A percentile compares a stretch with the other conserved stretches of the same genome.
Evolutionary conservation across 1,140 invertebrate genomes (phyloP).

Genomic region (Ditylenchus dipsaci): DNA sequence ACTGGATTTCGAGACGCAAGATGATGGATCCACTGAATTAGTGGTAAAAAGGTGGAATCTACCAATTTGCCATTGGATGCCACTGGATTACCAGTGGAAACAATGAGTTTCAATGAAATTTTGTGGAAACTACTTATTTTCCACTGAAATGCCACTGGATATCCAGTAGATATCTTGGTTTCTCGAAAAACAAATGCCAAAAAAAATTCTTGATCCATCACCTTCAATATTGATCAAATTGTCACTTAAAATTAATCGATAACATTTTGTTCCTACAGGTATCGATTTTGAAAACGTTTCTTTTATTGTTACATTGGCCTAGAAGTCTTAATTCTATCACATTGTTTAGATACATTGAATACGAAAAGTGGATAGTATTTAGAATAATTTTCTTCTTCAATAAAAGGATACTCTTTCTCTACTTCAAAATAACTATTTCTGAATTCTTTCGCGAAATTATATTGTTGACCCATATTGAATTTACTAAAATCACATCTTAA

Average conservation of each 20-base stretch:
- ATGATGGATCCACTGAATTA: too few species aligned
- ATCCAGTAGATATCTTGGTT: too few species aligned
- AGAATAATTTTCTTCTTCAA: slow-evolving; percentile 34
- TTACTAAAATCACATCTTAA: slow-evolving; percentile 33
- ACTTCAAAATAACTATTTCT: slow-evolving; percentile 34
- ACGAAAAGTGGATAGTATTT: slow-evolving; percentile 35
- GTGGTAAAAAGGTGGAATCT: too few species aligned
- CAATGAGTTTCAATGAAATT: too few species aligned
- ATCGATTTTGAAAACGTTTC: slow-evolving; percentile 24
- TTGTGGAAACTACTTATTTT: too few species aligned
- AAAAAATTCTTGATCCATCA: slow-evolving; percentile 22
- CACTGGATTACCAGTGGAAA: too few species aligned
- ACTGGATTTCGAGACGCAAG: too few species aligned
- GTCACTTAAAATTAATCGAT: slow-evolving; percentile 29
- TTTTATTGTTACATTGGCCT: slow-evolving; percentile 35
- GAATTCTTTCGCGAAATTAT: slow-evolving; percentile 34
- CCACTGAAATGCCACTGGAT: too few species aligned
- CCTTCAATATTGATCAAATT: slow-evolving; percentile 27
- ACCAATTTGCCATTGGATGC: too few species aligned
- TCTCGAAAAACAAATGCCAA: too few species aligned
- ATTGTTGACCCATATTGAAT: slow-evolving; percentile 29
- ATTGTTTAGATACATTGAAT: slow-evolving; percentile 32
- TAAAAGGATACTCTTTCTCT: slow-evolving; percentile 31
- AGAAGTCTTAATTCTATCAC: slow-evolving; percentile 32
- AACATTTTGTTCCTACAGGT: slow-evolving; percentile 20